Conservation (phyloP, 1,140 invertebrate genomes). For the Cydia fagiglandana region DNA sequence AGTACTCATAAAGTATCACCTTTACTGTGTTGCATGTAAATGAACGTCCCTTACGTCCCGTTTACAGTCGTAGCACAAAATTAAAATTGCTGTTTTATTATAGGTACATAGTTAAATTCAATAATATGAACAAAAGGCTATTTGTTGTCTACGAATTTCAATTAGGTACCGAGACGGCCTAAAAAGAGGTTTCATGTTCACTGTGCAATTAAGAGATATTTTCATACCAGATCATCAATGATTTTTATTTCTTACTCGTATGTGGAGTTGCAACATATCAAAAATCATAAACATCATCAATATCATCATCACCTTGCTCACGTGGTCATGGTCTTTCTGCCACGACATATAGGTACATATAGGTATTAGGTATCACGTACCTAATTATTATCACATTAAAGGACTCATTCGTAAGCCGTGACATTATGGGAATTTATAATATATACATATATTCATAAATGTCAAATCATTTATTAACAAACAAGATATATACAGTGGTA, state of each 20-base stretch:
- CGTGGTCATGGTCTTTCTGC: too few relatives aligned
- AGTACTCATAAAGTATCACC: conserved; percentile 35
- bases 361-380: neutral
- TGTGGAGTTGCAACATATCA: too few relatives aligned
- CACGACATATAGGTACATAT: too few relatives aligned
- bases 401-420: neutral
- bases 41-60: neutral
- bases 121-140: neutral
- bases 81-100: conserved; percentile 19
- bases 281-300: too few relatives aligned
- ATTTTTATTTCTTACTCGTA: too few relatives aligned
- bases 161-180: neutral
- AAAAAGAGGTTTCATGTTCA: neutral
- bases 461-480: too few relatives aligned
- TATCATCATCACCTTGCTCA: too few relatives aligned
- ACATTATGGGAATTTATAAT: neutral
- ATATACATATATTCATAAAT: too few relatives aligned
- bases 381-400: neutral
- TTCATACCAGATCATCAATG: too few relatives aligned
- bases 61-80: neutral
- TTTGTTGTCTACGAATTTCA: neutral
- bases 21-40: conserved; percentile 29
- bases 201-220: neutral
- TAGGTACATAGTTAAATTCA: neutral
- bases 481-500: too few relatives aligned